Evolutionary conservation across 2,113 vertebrate species (phyloP), one percentile per base, ranked within the genome.

Genomic region (Myanophis thanlyinensis): DNA sequence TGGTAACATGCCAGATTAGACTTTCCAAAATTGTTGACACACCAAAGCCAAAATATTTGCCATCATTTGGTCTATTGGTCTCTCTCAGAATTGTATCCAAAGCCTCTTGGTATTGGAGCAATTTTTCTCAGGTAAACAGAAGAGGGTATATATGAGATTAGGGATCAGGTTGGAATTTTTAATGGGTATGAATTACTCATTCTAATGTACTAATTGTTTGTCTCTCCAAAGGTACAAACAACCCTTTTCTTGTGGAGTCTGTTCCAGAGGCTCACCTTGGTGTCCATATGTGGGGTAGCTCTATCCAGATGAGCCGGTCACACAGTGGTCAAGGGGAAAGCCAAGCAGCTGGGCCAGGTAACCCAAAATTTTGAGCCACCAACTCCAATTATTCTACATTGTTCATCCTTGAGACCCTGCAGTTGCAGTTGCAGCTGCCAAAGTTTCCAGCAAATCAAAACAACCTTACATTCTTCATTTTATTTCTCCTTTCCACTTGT

Each of bases 161-260:
- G 51, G 13, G 30, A 44, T 46, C 23, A 25, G 5, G 13, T 9
- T 59, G 30, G 15, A 59, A 23, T 4, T 62, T 87, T 86, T 15
- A 40, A 54, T 12, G 27, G 9, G 4, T 47, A 27, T 22, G 18
- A 86, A 35, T 56, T 49, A 30, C n/a, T 67, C 13, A n/a, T 90
- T 25, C 30, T 59, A 49, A 27, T 4, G 5, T 10, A 35, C 49
- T 84, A 35, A 85, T 9, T 13, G 5, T 56, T 48, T 54, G 12
- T 20, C 87, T 15, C 1, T 56, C 51, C 40, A 47, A 92, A 93
- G 96, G 93, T 27, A 48, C 56, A 20, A 85, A 90, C 91, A 96
- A 89, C 87, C 92, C 94, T 89, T 95, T 93, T 86, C 94, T 96
- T 25, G 84, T 62, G 90, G 94, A 97, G 49, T 92, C 90, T 0